Percentiles rank a stretch among this genome's conserved stretches.
phyloP scores from a whole-genome alignment of 2,888 invertebrate genomes.

The Sinodicranocentrus sp. region DNA sequence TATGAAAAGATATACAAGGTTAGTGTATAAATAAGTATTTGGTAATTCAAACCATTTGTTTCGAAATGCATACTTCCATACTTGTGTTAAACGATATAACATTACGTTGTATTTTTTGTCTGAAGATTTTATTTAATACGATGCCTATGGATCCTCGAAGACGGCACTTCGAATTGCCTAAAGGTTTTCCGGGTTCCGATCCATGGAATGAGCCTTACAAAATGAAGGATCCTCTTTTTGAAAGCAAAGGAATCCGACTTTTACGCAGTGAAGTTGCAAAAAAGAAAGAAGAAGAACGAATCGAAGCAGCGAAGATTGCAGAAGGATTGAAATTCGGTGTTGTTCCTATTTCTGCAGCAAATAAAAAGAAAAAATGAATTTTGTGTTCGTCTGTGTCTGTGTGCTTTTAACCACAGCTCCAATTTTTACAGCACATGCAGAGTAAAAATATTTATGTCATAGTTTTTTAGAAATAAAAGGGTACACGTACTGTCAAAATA shows the following conservation, averaged over 20 bases:
- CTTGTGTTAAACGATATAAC: too few relatives aligned
- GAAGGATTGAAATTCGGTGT: constrained; percentile 54
- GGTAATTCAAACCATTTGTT: not conserved
- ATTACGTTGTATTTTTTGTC: constrained; percentile 1
- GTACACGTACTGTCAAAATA: too few relatives aligned
- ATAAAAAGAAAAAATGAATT: too few relatives aligned
- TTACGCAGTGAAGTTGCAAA: constrained; percentile 43
- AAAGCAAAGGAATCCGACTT: constrained; percentile 51
- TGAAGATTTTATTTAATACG: constrained; percentile 78
- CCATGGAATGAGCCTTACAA: constrained; percentile 86
- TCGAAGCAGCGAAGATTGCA: constrained; percentile 59
- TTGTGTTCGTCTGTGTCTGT: too few relatives aligned
- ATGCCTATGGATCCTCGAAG: constrained; percentile 84
- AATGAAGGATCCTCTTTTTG: constrained; percentile 79
- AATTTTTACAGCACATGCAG: too few relatives aligned
- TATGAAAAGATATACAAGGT: constrained; percentile 91
- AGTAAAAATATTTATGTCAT: too few relatives aligned
- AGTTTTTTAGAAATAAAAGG: too few relatives aligned
- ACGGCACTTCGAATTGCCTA: constrained; percentile 84
- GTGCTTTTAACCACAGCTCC: too few relatives aligned
- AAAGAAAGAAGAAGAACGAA: constrained; percentile 63
- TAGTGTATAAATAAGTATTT: not conserved
- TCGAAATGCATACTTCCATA: too few relatives aligned
- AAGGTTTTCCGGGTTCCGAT: constrained; percentile 83
- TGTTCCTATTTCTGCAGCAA: not conserved